Evolutionary conservation across 2,888 invertebrate species (phyloP).

Genomic region (Molanna angustata): DNA sequence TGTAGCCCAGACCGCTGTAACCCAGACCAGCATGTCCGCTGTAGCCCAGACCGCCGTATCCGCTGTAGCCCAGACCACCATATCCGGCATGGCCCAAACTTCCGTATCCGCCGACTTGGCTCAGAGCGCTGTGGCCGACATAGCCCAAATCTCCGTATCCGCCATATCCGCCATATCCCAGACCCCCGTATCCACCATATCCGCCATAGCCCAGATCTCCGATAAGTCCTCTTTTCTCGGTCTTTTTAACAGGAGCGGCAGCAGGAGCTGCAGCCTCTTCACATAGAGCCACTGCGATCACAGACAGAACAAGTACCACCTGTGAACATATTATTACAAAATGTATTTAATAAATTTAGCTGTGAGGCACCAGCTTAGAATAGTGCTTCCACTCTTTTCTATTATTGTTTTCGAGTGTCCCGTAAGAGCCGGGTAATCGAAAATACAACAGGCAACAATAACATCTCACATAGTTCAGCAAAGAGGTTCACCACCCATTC

Average conservation of each 20-base stretch:
- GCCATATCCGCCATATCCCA: conserved; percentile 42
- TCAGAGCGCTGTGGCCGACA: not conserved
- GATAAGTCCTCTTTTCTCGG: conserved; percentile 50
- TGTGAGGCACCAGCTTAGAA: too few species aligned
- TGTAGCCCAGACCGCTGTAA: conserved; percentile 3
- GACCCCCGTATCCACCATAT: conserved; percentile 35
- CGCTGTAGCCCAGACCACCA: conserved; percentile 2
- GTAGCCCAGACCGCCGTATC: conserved; percentile 5
- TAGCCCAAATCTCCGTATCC: not conserved
- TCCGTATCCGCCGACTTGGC: conserved; percentile 6
- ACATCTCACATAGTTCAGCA: too few species aligned
- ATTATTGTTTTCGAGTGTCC: too few species aligned
- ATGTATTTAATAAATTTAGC: too few species aligned
- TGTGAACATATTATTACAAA: too few species aligned
- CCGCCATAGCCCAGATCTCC: conserved; percentile 45
- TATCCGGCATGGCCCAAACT: conserved; percentile 3
- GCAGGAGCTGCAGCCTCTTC: conserved; percentile 40
- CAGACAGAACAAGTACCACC: conserved; percentile 1
- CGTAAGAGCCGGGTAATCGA: too few species aligned
- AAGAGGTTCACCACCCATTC: too few species aligned
- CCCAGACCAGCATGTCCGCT: not conserved
- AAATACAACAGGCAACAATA: too few species aligned
- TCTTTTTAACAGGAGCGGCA: conserved; percentile 43
- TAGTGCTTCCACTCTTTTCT: too few species aligned
- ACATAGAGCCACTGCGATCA: not conserved